phyloP scores from a whole-genome alignment of 1,140 invertebrate species.

The Pachyrhynchus sulphureomaculatus region DNA sequence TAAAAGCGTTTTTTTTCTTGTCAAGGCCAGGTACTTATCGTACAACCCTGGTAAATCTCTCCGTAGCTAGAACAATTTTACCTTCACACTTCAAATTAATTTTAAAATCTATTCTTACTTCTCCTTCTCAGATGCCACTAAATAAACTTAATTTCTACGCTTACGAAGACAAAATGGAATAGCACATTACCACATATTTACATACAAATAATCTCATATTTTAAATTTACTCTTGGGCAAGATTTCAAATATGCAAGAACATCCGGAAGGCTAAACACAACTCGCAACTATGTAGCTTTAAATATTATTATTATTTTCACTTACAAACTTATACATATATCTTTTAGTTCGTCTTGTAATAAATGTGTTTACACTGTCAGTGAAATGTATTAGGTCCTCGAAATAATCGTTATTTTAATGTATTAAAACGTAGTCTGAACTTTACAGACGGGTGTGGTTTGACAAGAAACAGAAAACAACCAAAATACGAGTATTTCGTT shows the following conservation, averaged over 20 bases:
- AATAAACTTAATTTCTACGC: too few species aligned
- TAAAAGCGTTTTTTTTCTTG: too few species aligned
- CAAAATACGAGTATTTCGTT: too few species aligned
- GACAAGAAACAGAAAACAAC: too few species aligned
- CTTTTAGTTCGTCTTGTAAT: slow-evolving; percentile 6
- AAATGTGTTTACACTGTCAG: slow-evolving; percentile 14
- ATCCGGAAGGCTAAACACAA: slow-evolving; percentile 5
- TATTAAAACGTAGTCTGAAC: too few species aligned
- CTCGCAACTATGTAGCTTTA: slow-evolving; percentile 14
- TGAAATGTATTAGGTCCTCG: not conserved
- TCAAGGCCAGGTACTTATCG: too few species aligned
- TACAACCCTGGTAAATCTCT: too few species aligned
- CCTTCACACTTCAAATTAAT: too few species aligned
- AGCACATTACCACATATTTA: not conserved
- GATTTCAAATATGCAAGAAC: slow-evolving; percentile 24
- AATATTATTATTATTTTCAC: slow-evolving; percentile 28
- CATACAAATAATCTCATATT: not conserved
- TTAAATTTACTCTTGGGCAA: slow-evolving; percentile 6
- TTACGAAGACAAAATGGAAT: not conserved
- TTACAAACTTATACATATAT: slow-evolving; percentile 14
- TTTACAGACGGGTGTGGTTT: too few species aligned
- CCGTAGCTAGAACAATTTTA: too few species aligned
- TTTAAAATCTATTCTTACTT: too few species aligned
- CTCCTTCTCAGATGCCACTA: too few species aligned
- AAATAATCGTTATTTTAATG: slow-evolving; percentile 3